Evolutionary conservation across 2,113 vertebrate genomes (phyloP).

Genomic region (Proteles cristata): DNA sequence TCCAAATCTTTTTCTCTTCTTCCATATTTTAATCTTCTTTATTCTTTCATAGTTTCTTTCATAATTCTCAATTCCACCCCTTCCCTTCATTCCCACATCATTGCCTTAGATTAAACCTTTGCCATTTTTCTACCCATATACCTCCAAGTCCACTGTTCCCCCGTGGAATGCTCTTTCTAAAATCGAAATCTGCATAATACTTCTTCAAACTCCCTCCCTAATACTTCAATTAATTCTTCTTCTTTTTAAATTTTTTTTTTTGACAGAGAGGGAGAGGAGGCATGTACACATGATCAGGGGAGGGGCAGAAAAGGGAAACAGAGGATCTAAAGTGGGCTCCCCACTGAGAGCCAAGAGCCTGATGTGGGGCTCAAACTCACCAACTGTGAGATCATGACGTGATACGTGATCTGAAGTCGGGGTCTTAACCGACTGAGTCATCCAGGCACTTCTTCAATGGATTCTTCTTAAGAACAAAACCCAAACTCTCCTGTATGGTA

Average conservation of each 20-base stretch:
- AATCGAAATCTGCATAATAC: neutral
- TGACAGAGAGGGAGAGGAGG: too few relatives aligned
- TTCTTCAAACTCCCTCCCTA: neutral
- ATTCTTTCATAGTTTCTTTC: neutral
- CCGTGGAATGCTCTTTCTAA: neutral
- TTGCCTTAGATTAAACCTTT: neutral
- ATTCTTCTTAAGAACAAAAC: neutral
- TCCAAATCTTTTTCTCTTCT: neutral
- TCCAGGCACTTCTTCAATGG: too few relatives aligned
- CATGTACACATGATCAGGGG: too few relatives aligned
- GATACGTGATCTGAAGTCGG: too few relatives aligned
- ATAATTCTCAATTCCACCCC: neutral
- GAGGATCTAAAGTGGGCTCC: too few relatives aligned
- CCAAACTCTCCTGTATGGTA: neutral
- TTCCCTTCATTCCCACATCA: neutral
- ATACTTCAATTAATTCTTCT: neutral
- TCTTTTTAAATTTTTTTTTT: too few relatives aligned
- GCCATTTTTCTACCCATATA: neutral
- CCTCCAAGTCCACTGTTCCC: neutral
- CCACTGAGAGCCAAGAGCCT: too few relatives aligned
- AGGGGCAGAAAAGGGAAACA: too few relatives aligned
- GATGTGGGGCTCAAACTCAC: too few relatives aligned
- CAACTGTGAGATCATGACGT: too few relatives aligned
- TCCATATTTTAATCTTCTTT: neutral
- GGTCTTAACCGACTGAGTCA: too few relatives aligned